Conservation (phyloP, 1,140 invertebrate genomes). For the Ctenoplectra terminalis region DNA sequence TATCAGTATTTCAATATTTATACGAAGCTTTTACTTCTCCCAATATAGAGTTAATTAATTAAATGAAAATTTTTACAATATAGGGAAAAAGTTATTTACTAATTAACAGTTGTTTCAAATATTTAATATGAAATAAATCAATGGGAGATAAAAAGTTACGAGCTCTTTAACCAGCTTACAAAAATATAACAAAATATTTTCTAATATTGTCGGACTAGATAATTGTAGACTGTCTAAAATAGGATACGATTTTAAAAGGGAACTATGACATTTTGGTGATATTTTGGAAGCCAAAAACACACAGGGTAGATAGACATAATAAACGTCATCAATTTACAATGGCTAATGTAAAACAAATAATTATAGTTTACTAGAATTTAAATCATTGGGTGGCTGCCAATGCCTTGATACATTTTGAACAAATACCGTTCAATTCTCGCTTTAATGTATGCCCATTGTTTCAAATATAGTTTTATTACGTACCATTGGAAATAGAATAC, state of each 20-base stretch:
- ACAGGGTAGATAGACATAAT: background rate
- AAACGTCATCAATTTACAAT: constrained; percentile 19
- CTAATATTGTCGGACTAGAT: background rate
- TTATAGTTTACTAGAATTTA: constrained; percentile 24
- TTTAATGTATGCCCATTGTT: background rate
- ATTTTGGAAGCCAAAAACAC: background rate
- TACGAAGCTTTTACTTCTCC: too few relatives aligned
- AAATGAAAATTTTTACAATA: too few relatives aligned
- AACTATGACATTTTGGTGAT: constrained; percentile 1
- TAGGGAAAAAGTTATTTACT: too few relatives aligned
- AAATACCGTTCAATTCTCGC: constrained; percentile 12
- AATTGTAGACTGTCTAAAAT: background rate
- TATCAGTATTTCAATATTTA: too few relatives aligned
- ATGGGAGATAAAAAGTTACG: too few relatives aligned
- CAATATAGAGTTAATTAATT: too few relatives aligned
- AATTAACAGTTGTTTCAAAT: too few relatives aligned
- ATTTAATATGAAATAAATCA: too few relatives aligned
- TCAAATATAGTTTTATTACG: constrained; percentile 27
- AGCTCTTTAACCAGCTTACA: too few relatives aligned
- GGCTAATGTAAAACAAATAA: constrained; percentile 29
- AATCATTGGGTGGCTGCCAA: constrained; percentile 28
- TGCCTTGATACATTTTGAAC: constrained; percentile 23
- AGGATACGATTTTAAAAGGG: background rate
- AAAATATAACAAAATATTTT: background rate
- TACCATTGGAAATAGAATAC: constrained; percentile 7